Evolutionary conservation across 1,140 invertebrate genomes (phyloP), one percentile per base, ranked within the genome.

Genomic region (Drosophila parabipectinata): DNA sequence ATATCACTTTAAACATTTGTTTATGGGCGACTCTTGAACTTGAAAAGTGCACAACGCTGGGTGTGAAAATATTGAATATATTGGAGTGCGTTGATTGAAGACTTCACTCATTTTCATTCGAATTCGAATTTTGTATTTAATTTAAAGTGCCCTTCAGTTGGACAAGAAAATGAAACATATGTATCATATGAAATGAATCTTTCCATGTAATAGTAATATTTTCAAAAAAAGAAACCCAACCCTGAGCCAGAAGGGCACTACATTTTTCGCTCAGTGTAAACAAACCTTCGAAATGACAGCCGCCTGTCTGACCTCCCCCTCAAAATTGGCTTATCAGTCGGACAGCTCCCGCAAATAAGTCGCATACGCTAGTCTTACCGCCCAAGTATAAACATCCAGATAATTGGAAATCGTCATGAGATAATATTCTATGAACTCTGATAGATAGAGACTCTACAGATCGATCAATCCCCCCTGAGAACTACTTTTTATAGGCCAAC

Each of bases 221-320:
- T 18, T 18, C 18, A 18, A 18, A 18, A 18, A 18, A 18, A 18
- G 18, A 18, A 1, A 1, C 1, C 1, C 1, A 18, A 18, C 18
- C 18, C 18, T 18, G 18, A 18, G 18, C 18, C 18, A 28, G 21
- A 21, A 21, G 21, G 21, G 21, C 21, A 21, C 21, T 21, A 21
- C 21, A 21, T 21, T 56, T 78, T 72, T 72, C 28, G 52, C 53
- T 39, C 57, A 47, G 63, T 81, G 82, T 87, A 88, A 87, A 88
- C 78, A 87, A 88, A 87, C 81, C 82, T 87, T 76, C 77, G 53
- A 52, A 78, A 56, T 51, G 62, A 50, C 44, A 72, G 41, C 4
- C 41, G 41, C 4, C 41, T 30, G 37, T 61, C 45, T 63, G 48
- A 74, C 57, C 78, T 48, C 39, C 47, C 56, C 64, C 47, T 62